A percentile compares a stretch with the other conserved stretches of the same genome.
These are phyloP conservation scores for Axis porcinus DNA, from an alignment of 2,113 vertebrate genomes.

Conservation along the genomic window DNA sequence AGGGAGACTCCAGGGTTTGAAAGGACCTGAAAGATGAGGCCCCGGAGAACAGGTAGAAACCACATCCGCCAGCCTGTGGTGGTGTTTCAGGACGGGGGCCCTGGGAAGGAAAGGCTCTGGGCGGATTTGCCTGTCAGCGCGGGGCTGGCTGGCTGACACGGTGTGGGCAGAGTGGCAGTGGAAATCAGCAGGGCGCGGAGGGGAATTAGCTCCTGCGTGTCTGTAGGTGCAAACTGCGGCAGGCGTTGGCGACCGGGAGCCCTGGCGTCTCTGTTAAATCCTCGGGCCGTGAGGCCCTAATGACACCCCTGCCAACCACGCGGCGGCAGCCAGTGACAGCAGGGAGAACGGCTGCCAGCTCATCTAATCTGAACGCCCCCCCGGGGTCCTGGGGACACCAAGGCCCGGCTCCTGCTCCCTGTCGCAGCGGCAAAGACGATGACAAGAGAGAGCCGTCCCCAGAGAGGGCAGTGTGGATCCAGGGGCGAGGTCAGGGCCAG, in stretches of 20 bases:
- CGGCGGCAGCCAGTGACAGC: slow-evolving; percentile 20
- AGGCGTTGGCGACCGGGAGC: neutral
- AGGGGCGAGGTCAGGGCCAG: neutral
- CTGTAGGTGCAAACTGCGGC: neutral
- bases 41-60: neutral
- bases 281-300: slow-evolving; percentile 33
- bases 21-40: neutral
- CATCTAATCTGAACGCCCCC: slow-evolving; percentile 31
- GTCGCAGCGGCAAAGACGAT: neutral
- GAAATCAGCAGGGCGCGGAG: neutral
- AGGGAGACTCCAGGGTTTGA: neutral
- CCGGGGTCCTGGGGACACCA: neutral
- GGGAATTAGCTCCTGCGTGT: slow-evolving; percentile 29
- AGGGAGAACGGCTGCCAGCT: neutral
- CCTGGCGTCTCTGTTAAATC: slow-evolving; percentile 37
- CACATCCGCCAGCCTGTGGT: fast-evolving
- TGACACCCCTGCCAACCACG: slow-evolving; percentile 39
- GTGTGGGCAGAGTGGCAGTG: neutral
- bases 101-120: neutral
- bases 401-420: neutral
- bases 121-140: neutral
- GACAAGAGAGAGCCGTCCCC: neutral
- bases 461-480: neutral
- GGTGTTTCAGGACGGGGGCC: neutral
- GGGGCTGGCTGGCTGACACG: neutral